Percentiles rank a stretch among this genome's conserved stretches.
Conservation (phyloP, 2,113 vertebrate genomes). For the Caranx melampygus region DNA sequence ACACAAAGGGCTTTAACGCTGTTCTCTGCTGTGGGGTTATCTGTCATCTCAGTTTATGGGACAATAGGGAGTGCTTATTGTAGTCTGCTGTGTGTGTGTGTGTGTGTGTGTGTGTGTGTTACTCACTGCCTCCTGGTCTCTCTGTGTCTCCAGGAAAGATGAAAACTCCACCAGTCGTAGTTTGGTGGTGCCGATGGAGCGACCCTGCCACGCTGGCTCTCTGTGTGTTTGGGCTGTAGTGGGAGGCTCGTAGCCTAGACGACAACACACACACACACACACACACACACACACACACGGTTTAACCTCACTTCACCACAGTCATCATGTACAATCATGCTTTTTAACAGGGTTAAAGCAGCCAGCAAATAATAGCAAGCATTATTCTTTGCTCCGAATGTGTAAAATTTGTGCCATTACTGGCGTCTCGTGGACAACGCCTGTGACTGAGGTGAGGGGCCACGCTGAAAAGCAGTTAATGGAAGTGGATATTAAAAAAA, state of each 20-base stretch:
- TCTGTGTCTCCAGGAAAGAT: constrained; percentile 96
- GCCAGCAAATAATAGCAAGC: background rate
- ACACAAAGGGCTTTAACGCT: constrained; percentile 53
- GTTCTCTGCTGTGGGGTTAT: constrained; percentile 62
- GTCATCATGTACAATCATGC: constrained; percentile 5
- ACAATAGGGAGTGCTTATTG: constrained; percentile 65
- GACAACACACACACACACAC: constrained; percentile 45
- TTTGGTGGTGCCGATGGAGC: constrained; percentile 97
- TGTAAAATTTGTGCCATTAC: constrained; percentile 11
- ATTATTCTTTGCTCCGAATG: constrained; percentile 9
- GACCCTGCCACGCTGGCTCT: constrained; percentile 95
- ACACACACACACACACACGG: constrained; percentile 45
- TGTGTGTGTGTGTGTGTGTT: constrained; percentile 32
- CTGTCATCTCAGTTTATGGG: constrained; percentile 74
- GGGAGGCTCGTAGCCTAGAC: constrained; percentile 92
- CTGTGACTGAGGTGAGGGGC: background rate
- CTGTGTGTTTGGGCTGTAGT: constrained; percentile 88
- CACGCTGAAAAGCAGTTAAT: background rate
- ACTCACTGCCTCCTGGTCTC: constrained; percentile 94
- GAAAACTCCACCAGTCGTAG: constrained; percentile 97
- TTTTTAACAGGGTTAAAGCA: constrained; percentile 11
- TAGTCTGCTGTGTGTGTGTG: constrained; percentile 24
- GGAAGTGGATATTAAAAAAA: background rate
- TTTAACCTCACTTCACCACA: constrained; percentile 13
- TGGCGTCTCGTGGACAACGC: constrained; percentile 5